Base-by-base conservation (phyloP, 2,797 vertebrate genomes). In the Pagetopsis macropterus region DNA sequence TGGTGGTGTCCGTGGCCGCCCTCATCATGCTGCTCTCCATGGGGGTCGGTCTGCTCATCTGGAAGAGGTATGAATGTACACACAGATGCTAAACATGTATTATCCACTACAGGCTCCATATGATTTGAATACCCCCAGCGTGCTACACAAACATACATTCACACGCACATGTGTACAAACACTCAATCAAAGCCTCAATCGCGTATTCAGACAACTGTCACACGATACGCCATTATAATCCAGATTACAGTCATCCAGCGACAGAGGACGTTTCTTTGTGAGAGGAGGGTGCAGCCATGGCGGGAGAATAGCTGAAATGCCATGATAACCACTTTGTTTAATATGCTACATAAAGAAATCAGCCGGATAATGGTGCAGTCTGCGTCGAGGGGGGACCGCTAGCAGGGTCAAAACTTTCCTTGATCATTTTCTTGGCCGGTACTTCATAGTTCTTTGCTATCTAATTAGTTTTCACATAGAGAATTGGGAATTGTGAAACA, bases 1-100 rank as follows among this genome's bases (percentile, higher is more conserved):
- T 94, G 0, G 95, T 98, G 31, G 95, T 98, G 86, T 95, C 96
- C 9, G 92, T 96, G 62, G 94, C 96, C 0, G 97, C 95, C 61
- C 95, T 98, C 63, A 95, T 95, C 0, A 94, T 96, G 93, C 93
- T 99, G 89, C 94, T 97, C 57, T 97, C 96, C 12, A 86, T 96
- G 91, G 95, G 94, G 65, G 92, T 94, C 0, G 95, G 96, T 0
- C 84, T 97, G 79, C 95, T 96, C 86, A 90, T 97, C 83, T 98
- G 97, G 97, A 96, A 94, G 89, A 98, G 97, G 97, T 98, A 94
- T 46, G 81, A 72, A 81, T 62, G 37, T n/a, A 46, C 2, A 52
- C 15, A 37, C 50, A 45, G 49, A 62, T n/a, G 49, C 2, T 63
- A 1, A 60, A 70, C 59, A 60, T 12, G 65, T 54, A 27, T 44